A percentile compares a stretch with the other conserved stretches of the same genome.
phyloP scores from a whole-genome alignment of 2,797 vertebrate species.

The Dermochelys coriacea region DNA sequence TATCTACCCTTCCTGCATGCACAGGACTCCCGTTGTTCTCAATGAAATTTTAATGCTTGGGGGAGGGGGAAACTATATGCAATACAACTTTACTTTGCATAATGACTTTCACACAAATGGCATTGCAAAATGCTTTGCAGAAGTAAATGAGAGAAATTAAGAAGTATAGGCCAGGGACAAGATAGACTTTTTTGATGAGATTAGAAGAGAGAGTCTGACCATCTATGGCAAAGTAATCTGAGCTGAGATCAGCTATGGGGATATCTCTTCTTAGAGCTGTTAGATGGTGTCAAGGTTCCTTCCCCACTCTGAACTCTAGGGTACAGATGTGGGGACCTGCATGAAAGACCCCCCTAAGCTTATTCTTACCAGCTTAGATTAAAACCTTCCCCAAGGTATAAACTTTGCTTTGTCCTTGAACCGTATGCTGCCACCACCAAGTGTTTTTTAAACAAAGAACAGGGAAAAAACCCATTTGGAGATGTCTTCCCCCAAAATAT shows the following conservation, averaged over 20 bases:
- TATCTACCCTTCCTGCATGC: too few relatives aligned
- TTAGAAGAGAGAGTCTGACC: background rate
- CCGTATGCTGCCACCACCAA: too few relatives aligned
- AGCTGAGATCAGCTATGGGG: background rate
- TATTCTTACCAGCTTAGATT: too few relatives aligned
- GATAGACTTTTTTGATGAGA: background rate
- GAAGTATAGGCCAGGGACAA: background rate
- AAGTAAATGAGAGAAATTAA: background rate
- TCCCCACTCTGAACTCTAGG: too few relatives aligned
- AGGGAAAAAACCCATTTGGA: too few relatives aligned
- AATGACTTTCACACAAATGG: background rate
- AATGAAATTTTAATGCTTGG: background rate
- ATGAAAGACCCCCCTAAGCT: too few relatives aligned
- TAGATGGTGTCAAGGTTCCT: background rate
- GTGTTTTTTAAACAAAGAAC: too few relatives aligned
- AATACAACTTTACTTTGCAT: background rate
- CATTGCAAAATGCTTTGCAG: background rate
- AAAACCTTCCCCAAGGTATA: too few relatives aligned
- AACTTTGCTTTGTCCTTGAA: too few relatives aligned
- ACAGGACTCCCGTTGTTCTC: background rate
- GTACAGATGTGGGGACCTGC: too few relatives aligned
- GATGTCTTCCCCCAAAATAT: too few relatives aligned
- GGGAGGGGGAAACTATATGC: background rate
- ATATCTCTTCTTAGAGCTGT: background rate
- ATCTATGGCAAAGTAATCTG: background rate